These are phyloP conservation scores for Acanthosepion lycidas DNA, from an alignment of 2,888 invertebrate species.

Conservation along the genomic window DNA sequence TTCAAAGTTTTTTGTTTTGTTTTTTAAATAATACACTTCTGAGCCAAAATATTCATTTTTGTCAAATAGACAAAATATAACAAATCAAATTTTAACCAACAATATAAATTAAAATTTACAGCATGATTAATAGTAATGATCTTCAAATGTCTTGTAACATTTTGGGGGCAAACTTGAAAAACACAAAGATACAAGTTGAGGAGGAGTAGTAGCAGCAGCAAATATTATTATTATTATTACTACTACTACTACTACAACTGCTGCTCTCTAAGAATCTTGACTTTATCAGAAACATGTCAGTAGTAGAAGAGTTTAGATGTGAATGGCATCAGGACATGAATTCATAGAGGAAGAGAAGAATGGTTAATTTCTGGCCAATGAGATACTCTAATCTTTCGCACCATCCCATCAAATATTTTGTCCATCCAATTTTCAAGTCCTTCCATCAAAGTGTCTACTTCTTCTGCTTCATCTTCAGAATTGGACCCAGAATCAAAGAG, in stretches of 20 bases:
- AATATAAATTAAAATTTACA: no score
- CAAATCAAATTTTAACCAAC: no score
- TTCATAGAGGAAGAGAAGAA: neutral
- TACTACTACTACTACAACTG: no score
- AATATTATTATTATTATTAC: no score
- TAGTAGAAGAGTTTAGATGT: neutral
- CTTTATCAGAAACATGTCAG: neutral
- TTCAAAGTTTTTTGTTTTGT: neutral
- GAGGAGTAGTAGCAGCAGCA: no score
- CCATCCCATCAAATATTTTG: slow-evolving; percentile 94
- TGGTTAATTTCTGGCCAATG: slow-evolving; percentile 86
- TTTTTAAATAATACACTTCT: neutral
- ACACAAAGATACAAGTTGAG: no score
- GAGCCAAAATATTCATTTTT: no score
- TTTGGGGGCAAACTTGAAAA: no score
- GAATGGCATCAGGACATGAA: neutral
- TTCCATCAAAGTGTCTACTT: slow-evolving; percentile 77
- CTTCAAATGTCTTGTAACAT: no score
- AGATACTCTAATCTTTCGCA: slow-evolving; percentile 94
- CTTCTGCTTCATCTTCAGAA: neutral
- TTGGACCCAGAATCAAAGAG: slow-evolving; percentile 40
- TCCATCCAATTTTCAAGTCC: slow-evolving; percentile 97
- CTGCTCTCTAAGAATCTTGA: neutral
- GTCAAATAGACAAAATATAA: no score
- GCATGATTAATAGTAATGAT: no score